Evolutionary conservation across 2,888 invertebrate genomes (phyloP).

Genomic region (Euproctis similis): DNA sequence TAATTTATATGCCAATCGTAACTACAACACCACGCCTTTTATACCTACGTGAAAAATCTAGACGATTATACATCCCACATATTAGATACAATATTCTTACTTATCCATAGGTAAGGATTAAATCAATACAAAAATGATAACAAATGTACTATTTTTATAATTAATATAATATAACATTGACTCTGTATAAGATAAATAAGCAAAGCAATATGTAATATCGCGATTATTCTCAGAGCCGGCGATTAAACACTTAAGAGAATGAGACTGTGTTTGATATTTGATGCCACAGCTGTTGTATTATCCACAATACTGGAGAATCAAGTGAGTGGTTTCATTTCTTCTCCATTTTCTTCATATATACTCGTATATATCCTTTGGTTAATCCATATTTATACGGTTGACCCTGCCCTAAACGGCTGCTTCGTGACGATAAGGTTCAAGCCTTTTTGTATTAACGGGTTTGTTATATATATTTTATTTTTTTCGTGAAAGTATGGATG

Average conservation of each 20-base stretch:
- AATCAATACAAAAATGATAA: no score
- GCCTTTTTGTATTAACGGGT: constrained; percentile 25
- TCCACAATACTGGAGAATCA: constrained; percentile 22
- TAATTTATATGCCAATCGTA: no score
- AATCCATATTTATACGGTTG: constrained; percentile 68
- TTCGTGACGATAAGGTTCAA: constrained; percentile 22
- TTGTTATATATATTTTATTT: no score
- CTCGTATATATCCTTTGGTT: constrained; percentile 51
- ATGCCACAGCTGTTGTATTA: constrained; percentile 4
- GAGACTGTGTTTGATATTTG: constrained; percentile 5
- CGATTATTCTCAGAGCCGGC: not conserved
- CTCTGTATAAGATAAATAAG: no score
- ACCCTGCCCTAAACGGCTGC: constrained; percentile 42
- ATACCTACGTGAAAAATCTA: no score
- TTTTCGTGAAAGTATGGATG: constrained; percentile 20
- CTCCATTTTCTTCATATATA: constrained; percentile 47
- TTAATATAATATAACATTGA: no score
- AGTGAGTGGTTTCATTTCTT: constrained; percentile 41
- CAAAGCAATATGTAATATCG: no score
- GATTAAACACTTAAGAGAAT: constrained; percentile 2
- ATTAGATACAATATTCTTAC: no score
- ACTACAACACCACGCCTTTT: no score
- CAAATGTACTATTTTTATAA: no score
- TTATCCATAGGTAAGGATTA: no score
- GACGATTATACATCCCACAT: no score